Conservation (phyloP, 2,113 vertebrate genomes). For the Rhagologus leucostigma region DNA sequence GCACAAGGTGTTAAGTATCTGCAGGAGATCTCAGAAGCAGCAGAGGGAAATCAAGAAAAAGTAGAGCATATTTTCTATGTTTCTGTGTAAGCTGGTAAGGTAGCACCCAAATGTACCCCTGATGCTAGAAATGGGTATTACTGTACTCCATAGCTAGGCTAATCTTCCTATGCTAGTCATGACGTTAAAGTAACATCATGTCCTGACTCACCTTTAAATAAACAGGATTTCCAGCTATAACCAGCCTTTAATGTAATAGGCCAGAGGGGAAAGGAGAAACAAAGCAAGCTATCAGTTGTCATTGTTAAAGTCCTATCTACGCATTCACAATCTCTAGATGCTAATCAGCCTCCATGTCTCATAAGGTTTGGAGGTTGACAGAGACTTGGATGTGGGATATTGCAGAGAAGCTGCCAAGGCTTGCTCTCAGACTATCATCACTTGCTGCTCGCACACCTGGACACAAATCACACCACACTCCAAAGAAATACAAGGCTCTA, state of each 20-base stretch:
- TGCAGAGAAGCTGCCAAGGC: not conserved
- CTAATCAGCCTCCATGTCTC: not conserved
- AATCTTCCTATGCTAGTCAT: not conserved
- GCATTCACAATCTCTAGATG: not conserved
- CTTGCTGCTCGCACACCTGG: not conserved
- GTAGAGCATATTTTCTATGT: not conserved
- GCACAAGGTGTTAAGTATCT: not conserved
- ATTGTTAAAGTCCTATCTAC: not conserved
- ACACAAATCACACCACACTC: not conserved
- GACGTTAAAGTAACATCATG: not conserved
- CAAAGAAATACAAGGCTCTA: not conserved
- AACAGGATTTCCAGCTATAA: not conserved
- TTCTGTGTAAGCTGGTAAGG: not conserved
- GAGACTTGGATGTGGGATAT: not conserved
- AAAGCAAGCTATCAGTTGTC: not conserved
- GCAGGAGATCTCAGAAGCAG: not conserved
- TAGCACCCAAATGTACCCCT: not conserved
- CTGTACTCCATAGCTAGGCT: not conserved
- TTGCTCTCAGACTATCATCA: not conserved
- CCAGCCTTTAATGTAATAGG: not conserved
- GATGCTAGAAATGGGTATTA: not conserved
- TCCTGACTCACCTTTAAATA: not conserved
- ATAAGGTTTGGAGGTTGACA: not conserved
- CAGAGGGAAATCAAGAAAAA: not conserved
- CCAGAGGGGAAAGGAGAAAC: not conserved